Evolutionary conservation across 2,797 vertebrate species (phyloP), one percentile per base, ranked within the genome.

Genomic region (Brachyalestes nurse): DNA sequence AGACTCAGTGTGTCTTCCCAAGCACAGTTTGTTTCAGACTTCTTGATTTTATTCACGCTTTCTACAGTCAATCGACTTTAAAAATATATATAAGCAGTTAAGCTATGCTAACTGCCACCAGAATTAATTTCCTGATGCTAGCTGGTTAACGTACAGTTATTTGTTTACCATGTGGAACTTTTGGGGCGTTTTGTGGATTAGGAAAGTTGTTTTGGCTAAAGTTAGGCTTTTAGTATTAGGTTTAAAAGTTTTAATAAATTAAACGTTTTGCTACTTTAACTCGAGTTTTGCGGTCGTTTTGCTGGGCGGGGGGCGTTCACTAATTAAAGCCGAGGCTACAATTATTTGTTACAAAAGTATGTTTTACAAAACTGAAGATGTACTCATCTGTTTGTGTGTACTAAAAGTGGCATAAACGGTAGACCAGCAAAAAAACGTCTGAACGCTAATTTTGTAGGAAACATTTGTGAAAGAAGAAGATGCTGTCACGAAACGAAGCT

Each of bases 291-390:
- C 34, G 34, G 55, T 58, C 55, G n/a, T 3, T 21, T 21, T 58
- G 55, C 51, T 55, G 21, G 23, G 65, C 14, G 42, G 53, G 73
- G 75, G 69, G 75, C 80, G 74, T 72, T 77, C 74, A 23, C 74
- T 4, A 4, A 55, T 21, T 47, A 19, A 13, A 62, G 25, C 28
- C 6, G 25, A 53, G 0, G 72, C 0, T 71, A 3, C 2, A 23
- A 2, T 21, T n/a, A 1, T 12, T 61, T 71, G 0, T 53, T 19
- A 23, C 19, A 65, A 38, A 55, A 19, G 49, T 1, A 17, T 4
- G 14, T 14, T 51, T 2, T 51, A 16, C 16, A 17, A 51, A 14
- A 51, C 49, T 51, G 5, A 14, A 51, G 49, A 51, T 14, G 16
- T 16, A 14, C 49, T 17, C 14, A 51, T 51, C 12, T 16, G 4